phyloP scores from a whole-genome alignment of 1,140 invertebrate species.

The Sinella curviseta region DNA sequence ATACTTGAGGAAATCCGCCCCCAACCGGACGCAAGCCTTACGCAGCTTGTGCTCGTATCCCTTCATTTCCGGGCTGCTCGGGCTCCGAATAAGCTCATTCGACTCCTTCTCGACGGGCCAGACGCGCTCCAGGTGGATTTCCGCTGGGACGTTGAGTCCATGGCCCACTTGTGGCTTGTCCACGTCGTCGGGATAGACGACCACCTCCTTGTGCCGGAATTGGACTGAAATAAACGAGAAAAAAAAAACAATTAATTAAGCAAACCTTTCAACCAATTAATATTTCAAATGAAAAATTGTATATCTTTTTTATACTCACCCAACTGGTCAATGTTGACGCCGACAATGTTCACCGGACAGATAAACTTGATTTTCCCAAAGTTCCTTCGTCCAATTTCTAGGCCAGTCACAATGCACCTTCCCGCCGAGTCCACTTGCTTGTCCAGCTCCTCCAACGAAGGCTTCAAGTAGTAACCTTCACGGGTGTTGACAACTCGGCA shows the following conservation, averaged over 20 bases:
- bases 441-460: slow-evolving; percentile 73
- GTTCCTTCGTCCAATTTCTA: slow-evolving; percentile 83
- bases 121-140: slow-evolving; percentile 89
- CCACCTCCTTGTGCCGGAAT: slow-evolving; percentile 67
- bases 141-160: slow-evolving; percentile 86
- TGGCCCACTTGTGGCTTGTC: slow-evolving; percentile 74
- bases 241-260: slow-evolving; percentile 20
- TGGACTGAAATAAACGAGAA: slow-evolving; percentile 60
- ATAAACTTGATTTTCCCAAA: slow-evolving; percentile 92
- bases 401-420: slow-evolving; percentile 80
- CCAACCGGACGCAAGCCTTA: slow-evolving; percentile 78
- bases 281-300: background rate
- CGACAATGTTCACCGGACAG: slow-evolving; percentile 81
- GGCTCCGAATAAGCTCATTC: slow-evolving; percentile 76
- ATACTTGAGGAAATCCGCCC: slow-evolving; percentile 91
- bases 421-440: slow-evolving; percentile 68
- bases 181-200: slow-evolving; percentile 66
- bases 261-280: background rate
- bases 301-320: slow-evolving; percentile 57
- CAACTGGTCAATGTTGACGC: slow-evolving; percentile 85
- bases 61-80: slow-evolving; percentile 73
- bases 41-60: slow-evolving; percentile 86
- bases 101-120: slow-evolving; percentile 89
- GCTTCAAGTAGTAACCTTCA: slow-evolving; percentile 83
- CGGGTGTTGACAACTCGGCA: slow-evolving; percentile 53